Evolutionary conservation across 2,113 vertebrate species (phyloP).

Genomic region (Spilogale gracilis): DNA sequence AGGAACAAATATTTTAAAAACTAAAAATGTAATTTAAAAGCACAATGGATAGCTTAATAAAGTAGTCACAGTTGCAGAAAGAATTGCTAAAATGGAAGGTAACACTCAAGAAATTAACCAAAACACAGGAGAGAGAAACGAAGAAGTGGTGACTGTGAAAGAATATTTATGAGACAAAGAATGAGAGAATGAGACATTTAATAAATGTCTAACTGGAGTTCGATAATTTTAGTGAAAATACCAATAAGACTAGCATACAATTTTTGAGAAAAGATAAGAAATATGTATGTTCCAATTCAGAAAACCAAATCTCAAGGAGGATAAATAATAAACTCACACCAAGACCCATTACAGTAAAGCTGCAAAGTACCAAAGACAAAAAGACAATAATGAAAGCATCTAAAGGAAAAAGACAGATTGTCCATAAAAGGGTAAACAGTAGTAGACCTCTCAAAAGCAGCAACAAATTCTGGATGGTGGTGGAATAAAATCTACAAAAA

Average conservation of each 20-base stretch:
- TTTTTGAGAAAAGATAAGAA: background rate
- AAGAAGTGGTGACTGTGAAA: background rate
- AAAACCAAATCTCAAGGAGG: background rate
- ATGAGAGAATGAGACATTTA: background rate
- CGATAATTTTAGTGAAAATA: slow-evolving; percentile 21
- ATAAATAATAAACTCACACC: background rate
- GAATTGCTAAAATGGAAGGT: slow-evolving; percentile 19
- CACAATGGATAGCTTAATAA: background rate
- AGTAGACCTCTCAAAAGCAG: background rate
- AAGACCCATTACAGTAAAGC: background rate
- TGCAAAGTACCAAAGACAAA: background rate
- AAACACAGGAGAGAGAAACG: background rate
- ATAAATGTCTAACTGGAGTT: background rate
- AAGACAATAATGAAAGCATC: background rate
- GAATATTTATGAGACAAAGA: background rate
- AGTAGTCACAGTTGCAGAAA: background rate
- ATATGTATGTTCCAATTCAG: slow-evolving; percentile 8
- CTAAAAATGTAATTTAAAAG: slow-evolving; percentile 43
- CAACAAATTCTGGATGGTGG: background rate
- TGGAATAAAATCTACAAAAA: background rate
- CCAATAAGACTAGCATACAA: background rate
- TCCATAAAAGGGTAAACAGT: background rate
- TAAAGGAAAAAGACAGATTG: background rate
- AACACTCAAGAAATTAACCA: slow-evolving; percentile 43
- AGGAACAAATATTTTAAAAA: slow-evolving; percentile 3